Base-by-base conservation (phyloP, 2,797 vertebrate genomes). In the Sarcoramphus papa region DNA sequence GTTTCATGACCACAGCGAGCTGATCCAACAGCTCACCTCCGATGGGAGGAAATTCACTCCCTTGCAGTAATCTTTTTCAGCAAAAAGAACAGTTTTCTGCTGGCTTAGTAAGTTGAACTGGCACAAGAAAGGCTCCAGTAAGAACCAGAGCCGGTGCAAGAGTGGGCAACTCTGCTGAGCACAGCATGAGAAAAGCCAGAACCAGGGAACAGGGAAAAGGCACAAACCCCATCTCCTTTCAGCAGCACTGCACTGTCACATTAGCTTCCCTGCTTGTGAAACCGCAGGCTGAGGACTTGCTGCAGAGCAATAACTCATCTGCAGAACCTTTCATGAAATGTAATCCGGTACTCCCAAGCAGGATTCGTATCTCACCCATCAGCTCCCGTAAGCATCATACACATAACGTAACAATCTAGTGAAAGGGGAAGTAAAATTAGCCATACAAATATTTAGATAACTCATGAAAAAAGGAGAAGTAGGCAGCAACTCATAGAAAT, bases 351-450 rank as follows among this genome's bases (percentile, higher is more conserved):
- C 41, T 94, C 88, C 73, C 92, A 56, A 65, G 80, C 53, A 69
- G 80, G 67, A 79, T 63, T 93, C 1, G 0, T 91, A 76, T 95
- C 90, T 85, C 50, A 92, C 69, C 69, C 90, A 51, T 81, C 53
- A 85, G 70, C 31, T 95, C 85, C 83, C 65, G 54, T 76, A 87
- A 94, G 80, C 67, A 82, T 56, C 80, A 9, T 22, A 88, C 37
- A 43, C 78, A 88, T 43, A 63, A 83, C 81, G 63, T 69, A 79
- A 93, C 54, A 47, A 84, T 21, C 83, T 41, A 87, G 24, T 81
- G 86, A 94, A 92, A 94, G 77, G 27, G 59, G 47, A 90, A 87
- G 73, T 73, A 85, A 94, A 96, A 87, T 78, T 81, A 94, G 74
- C 74, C 19, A 6, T 35, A n/a, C 24, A 89, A 93, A 92, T 93